Evolutionary conservation across 2,113 vertebrate species (phyloP).

Genomic region (Heterotilapia buettikoferi): DNA sequence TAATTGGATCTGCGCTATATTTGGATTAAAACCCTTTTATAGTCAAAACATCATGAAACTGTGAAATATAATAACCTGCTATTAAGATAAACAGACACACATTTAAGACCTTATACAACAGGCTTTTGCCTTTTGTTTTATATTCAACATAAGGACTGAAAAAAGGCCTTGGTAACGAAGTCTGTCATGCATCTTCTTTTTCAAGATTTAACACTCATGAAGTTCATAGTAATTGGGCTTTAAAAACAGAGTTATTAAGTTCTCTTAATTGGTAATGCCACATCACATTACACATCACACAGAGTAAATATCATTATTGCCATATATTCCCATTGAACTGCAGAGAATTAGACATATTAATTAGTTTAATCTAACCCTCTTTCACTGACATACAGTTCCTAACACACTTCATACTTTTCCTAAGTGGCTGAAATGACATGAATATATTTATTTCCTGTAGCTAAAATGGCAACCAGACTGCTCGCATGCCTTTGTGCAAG

Average conservation of each 20-base stretch:
- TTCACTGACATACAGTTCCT: background rate
- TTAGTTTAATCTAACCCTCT: background rate
- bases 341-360: background rate
- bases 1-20: background rate
- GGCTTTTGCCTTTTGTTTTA: background rate
- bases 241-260: background rate
- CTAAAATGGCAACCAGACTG: background rate
- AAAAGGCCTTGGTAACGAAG: background rate
- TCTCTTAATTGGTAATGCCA: background rate
- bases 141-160: background rate
- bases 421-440: background rate
- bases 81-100: background rate
- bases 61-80: background rate
- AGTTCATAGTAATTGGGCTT: background rate
- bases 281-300: background rate
- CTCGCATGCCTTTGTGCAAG: background rate
- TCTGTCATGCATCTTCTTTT: background rate
- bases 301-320: background rate
- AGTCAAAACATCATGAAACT: background rate
- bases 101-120: background rate
- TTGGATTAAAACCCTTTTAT: slow-evolving; percentile 5
- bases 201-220: background rate
- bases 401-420: background rate
- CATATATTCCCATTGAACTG: background rate
- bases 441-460: background rate